Percentiles rank a stretch among this genome's conserved stretches.
Evolutionary conservation across 2,888 invertebrate species (phyloP).

Genomic region (Pollenia amentaria): DNA sequence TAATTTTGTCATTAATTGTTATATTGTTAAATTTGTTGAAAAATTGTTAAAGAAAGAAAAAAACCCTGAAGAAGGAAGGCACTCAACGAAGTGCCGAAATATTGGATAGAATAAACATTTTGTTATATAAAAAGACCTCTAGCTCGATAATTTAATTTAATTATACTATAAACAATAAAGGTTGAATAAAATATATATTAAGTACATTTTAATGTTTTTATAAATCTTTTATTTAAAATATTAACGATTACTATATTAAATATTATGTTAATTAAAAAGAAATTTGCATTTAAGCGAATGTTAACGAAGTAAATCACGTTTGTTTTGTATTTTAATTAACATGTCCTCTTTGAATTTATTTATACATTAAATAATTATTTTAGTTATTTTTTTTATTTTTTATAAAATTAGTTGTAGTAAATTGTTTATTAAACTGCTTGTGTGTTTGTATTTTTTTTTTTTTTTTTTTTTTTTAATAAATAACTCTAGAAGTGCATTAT

Average conservation of each 20-base stretch:
- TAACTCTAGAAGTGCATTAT: background rate
- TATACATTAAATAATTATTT: constrained; percentile 21
- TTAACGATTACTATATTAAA: background rate
- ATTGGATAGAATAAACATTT: too few species aligned
- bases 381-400: background rate
- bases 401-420: constrained; percentile 30
- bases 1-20: too few species aligned
- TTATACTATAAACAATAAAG: too few species aligned
- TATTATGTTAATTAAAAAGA: constrained; percentile 27
- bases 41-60: too few species aligned
- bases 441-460: background rate
- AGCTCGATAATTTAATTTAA: too few species aligned
- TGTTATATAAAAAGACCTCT: too few species aligned
- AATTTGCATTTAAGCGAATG: constrained; percentile 25
- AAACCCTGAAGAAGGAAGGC: too few species aligned
- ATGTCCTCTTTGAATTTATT: constrained; percentile 44
- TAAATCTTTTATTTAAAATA: background rate
- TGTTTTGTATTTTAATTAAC: constrained; percentile 50
- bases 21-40: too few species aligned
- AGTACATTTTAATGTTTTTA: too few species aligned
- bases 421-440: constrained; percentile 53
- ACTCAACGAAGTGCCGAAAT: too few species aligned
- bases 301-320: constrained; percentile 17
- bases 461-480: constrained; percentile 6
- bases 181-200: too few species aligned